Base-by-base conservation (phyloP, 1,140 invertebrate species). In the Solen grandis region DNA sequence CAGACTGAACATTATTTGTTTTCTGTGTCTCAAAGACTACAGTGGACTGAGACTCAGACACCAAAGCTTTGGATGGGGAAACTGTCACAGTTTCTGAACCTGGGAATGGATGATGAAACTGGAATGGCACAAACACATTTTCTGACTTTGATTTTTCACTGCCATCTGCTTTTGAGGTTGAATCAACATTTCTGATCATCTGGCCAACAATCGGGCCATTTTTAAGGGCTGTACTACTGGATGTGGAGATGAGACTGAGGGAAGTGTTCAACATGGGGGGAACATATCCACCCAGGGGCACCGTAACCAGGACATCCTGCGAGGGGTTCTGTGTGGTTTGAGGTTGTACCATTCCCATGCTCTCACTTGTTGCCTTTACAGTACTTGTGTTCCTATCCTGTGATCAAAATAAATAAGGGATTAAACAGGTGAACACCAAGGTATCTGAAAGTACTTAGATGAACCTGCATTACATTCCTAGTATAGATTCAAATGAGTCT, bases 101-200 rank as follows among this genome's bases (percentile, higher is more conserved):
- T 35, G 73, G 60, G 82, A 90, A 90, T 36, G 89, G 88, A 70
- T 88, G 88, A 72, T 82, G 84, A 73, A 90, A 90, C 62, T 88
- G 89, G 77, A 90, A 90, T 60, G 87, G 84, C 54, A 84, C 77
- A 66, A 77, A 84, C 4, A 60, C 72, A 13, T 80, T 57, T 4
- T 55, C 60, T 38, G 41, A n/a, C 10, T 52, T 54, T 14, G 59
- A 52, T 25, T 36, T 66, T 10, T 38, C 35, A 25, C 29, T 19
- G 1, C 16, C 3, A 35, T 66, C 59, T 2, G 14, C 27, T 36
- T 52, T 65, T 27, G 60, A 5, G 16, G 54, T 27, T 59, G 54
- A 35, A 31, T 46, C 41, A 0, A 69, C 35, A 66, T 72, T 62
- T 29, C 38, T 29, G 25, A 80, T 65, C 19, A 80, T 63, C 46